phyloP scores from a whole-genome alignment of 1,140 invertebrate genomes.

The Paralvinella palmiformis region DNA sequence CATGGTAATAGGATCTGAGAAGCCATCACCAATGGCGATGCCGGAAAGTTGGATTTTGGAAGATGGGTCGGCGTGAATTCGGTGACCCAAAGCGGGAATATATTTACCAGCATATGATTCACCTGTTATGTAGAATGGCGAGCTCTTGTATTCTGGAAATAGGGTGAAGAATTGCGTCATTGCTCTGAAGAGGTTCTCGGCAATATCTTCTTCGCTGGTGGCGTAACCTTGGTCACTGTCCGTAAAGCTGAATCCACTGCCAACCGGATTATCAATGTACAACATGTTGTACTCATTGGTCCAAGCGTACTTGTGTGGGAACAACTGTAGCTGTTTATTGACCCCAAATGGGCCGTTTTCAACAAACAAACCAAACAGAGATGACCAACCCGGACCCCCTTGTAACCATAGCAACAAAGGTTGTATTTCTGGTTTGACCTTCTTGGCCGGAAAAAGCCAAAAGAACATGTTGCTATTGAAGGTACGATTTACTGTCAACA shows the following conservation, averaged over 20 bases:
- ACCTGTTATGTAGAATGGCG: slow-evolving; percentile 14
- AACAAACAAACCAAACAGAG: slow-evolving; percentile 71
- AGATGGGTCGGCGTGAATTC: slow-evolving; percentile 61
- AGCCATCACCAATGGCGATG: slow-evolving; percentile 77
- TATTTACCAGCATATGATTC: slow-evolving; percentile 57
- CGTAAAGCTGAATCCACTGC: slow-evolving; percentile 47
- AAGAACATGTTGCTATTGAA: slow-evolving; percentile 80
- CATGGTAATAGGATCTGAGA: slow-evolving; percentile 57
- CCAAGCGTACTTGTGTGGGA: slow-evolving; percentile 60
- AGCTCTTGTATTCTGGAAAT: slow-evolving; percentile 3
- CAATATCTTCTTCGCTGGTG: slow-evolving; percentile 49
- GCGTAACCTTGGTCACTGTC: slow-evolving; percentile 39
- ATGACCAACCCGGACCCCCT: slow-evolving; percentile 73
- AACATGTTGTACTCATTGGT: slow-evolving; percentile 66
- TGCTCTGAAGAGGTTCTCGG: slow-evolving; percentile 46
- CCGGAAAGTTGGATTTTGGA: slow-evolving; percentile 48
- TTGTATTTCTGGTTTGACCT: slow-evolving; percentile 36
- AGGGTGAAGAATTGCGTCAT: slow-evolving; percentile 15
- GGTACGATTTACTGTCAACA: slow-evolving; percentile 67
- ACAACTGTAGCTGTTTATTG: slow-evolving; percentile 54
- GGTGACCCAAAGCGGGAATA: slow-evolving; percentile 69
- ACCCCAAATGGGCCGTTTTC: slow-evolving; percentile 74
- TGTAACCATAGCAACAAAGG: slow-evolving; percentile 81
- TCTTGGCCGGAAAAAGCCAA: slow-evolving; percentile 77
- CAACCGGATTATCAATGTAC: slow-evolving; percentile 81